A percentile compares a stretch with the other conserved stretches of the same genome.
These are phyloP conservation scores for Limonius californicus DNA, from an alignment of 1,140 invertebrate species.

Conservation along the genomic window DNA sequence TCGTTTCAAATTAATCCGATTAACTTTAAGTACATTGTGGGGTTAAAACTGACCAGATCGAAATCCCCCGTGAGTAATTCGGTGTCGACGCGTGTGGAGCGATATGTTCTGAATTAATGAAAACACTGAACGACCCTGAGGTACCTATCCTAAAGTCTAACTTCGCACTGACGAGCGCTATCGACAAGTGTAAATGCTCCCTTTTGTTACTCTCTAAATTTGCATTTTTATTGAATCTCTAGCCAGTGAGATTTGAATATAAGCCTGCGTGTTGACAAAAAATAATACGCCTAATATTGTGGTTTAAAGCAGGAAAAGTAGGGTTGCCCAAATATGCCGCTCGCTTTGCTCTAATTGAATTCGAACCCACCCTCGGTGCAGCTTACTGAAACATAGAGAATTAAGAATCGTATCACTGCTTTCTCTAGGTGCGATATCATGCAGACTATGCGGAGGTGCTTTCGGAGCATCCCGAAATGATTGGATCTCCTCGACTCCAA, in stretches of 20 bases:
- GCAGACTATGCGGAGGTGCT: slow-evolving; percentile 11
- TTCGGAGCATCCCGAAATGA: slow-evolving; percentile 6
- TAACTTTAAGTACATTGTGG: slow-evolving; percentile 44
- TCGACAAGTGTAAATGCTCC: slow-evolving; percentile 45
- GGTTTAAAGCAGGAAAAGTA: slow-evolving; percentile 20
- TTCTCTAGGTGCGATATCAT: slow-evolving; percentile 5
- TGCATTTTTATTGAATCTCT: slow-evolving; percentile 47
- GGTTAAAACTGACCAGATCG: slow-evolving; percentile 43
- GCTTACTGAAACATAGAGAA: slow-evolving; percentile 5
- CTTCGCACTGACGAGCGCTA: slow-evolving; percentile 34
- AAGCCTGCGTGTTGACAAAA: slow-evolving; percentile 44
- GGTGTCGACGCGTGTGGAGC: slow-evolving; percentile 41
- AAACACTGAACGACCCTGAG: slow-evolving; percentile 37
- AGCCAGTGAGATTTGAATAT: slow-evolving; percentile 44
- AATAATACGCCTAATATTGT: slow-evolving; percentile 43
- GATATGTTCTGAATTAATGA: slow-evolving; percentile 47
- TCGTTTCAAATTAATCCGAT: slow-evolving; percentile 44
- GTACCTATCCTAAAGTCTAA: slow-evolving; percentile 27
- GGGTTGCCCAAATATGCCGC: slow-evolving; percentile 8
- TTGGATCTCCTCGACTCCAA: slow-evolving; percentile 12
- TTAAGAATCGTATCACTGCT: slow-evolving; percentile 13
- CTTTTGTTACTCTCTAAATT: slow-evolving; percentile 44
- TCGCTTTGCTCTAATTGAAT: slow-evolving; percentile 12
- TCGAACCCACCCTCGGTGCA: slow-evolving; percentile 8
- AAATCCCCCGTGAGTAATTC: slow-evolving; percentile 46